These are phyloP conservation scores for Nephrotoma guestfalica DNA, from an alignment of 2,888 invertebrate species.

Conservation along the genomic window DNA sequence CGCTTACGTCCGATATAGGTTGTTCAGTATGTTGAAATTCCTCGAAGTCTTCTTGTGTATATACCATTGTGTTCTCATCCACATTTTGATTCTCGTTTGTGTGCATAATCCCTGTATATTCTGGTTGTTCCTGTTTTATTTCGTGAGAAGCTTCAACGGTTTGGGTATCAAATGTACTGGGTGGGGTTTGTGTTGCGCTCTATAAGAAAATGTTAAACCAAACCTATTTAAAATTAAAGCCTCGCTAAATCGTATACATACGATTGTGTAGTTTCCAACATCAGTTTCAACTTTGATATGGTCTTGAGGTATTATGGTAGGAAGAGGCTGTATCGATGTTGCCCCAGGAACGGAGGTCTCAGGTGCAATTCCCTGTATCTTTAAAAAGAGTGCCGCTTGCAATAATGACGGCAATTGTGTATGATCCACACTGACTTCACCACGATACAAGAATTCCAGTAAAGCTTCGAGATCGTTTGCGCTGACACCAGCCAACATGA, in stretches of 20 bases:
- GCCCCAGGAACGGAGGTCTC: slow-evolving; percentile 29
- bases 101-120: too few relatives aligned
- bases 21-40: too few relatives aligned
- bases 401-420: slow-evolving; percentile 43
- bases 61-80: too few relatives aligned
- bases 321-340: slow-evolving; percentile 32
- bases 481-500: slow-evolving; percentile 47
- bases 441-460: slow-evolving; percentile 45
- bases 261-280: slow-evolving; percentile 13
- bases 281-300: slow-evolving; percentile 24
- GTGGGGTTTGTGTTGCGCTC: too few relatives aligned
- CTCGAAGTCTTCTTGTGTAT: too few relatives aligned
- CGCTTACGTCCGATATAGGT: too few relatives aligned
- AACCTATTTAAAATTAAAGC: too few relatives aligned
- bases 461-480: slow-evolving; percentile 46
- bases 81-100: too few relatives aligned
- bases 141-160: too few relatives aligned
- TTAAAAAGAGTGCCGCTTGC: slow-evolving; percentile 45
- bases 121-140: too few relatives aligned
- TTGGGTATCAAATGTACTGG: too few relatives aligned
- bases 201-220: too few relatives aligned
- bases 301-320: slow-evolving; percentile 30
- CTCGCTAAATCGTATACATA: not conserved
- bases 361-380: slow-evolving; percentile 44
- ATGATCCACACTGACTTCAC: slow-evolving; percentile 47